Base-by-base conservation (phyloP, 2,888 invertebrate species). In the Thecocarcelia acutangulata region DNA sequence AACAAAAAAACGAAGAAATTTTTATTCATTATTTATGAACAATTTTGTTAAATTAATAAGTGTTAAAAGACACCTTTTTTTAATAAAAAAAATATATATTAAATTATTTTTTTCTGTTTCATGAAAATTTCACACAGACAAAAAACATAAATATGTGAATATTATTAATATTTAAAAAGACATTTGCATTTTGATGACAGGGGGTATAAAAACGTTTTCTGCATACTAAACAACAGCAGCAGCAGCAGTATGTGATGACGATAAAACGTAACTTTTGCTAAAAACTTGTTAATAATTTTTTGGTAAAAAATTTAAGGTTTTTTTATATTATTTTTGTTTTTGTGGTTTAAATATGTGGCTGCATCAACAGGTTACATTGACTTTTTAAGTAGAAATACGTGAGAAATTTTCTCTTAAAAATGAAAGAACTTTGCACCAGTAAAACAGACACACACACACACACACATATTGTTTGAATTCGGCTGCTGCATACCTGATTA, bases 311-410 rank as follows among this genome's bases (percentile, higher is more conserved):
- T n/a, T n/a, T n/a, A n/a, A n/a, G n/a, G n/a, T n/a, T n/a, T n/a
- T n/a, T n/a, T n/a, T n/a, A n/a, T n/a, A n/a, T n/a, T n/a, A n/a
- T n/a, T n/a, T n/a, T n/a, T n/a, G n/a, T 48, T 56, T 52, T 54
- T 42, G 46, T 48, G 8, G 15, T 15, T 19, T 2, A 56, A 24
- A 40, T 50, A 15, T 24, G 24, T 58, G 21, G 40, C 15, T 19
- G 75, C 48, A 56, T 40, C 50, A 68, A 75, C 50, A 68, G 42
- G 66, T 52, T 75, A 50, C 58, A 66, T 66, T 68, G 58, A 75
- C 66, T 66, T 68, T 75, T 68, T 50, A 50, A 59, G 19, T 68
- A 19, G 42, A 75, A 58, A 19, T 75, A 68, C 58, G 66, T 75
- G 59, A 68, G 28, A 44, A 42, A 28, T 28, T 48, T 70, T 70